These are phyloP conservation scores for Meloidogyne floridensis DNA, from an alignment of 1,140 invertebrate species.

Conservation along the genomic window DNA sequence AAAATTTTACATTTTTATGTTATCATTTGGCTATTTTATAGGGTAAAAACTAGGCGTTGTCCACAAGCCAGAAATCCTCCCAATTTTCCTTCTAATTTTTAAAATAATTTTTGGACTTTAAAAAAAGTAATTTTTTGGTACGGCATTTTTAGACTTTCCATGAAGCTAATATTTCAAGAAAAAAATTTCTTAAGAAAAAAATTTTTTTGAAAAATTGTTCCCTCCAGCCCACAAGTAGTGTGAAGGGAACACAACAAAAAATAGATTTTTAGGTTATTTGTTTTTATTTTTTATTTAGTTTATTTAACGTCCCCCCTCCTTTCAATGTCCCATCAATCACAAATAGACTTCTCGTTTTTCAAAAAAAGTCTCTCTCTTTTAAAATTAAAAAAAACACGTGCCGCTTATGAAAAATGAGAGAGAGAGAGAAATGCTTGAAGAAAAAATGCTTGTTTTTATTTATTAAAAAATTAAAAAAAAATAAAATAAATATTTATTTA, in stretches of 20 bases:
- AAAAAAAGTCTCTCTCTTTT: not conserved
- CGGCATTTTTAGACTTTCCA: no score
- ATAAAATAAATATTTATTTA: no score
- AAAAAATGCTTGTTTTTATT: not conserved
- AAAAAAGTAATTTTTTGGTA: no score
- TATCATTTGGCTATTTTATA: not conserved
- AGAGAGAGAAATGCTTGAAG: not conserved
- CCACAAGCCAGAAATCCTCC: not conserved
- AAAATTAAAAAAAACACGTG: conserved; percentile 4
- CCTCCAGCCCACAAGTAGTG: no score
- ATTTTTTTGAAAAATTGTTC: no score
- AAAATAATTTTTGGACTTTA: no score
- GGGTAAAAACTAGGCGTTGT: not conserved
- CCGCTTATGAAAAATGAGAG: not conserved
- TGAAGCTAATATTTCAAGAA: not conserved
- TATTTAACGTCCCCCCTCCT: not conserved
- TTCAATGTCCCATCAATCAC: not conserved
- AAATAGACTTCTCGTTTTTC: no score
- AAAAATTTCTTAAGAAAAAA: no score
- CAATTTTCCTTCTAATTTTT: no score
- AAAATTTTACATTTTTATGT: not conserved
- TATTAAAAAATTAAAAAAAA: no score
- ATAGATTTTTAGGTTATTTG: not conserved
- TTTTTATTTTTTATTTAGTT: not conserved
- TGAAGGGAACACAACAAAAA: not conserved